Evolutionary conservation across 2,888 invertebrate species (phyloP).

Genomic region (Gymnosoma rotundatum): DNA sequence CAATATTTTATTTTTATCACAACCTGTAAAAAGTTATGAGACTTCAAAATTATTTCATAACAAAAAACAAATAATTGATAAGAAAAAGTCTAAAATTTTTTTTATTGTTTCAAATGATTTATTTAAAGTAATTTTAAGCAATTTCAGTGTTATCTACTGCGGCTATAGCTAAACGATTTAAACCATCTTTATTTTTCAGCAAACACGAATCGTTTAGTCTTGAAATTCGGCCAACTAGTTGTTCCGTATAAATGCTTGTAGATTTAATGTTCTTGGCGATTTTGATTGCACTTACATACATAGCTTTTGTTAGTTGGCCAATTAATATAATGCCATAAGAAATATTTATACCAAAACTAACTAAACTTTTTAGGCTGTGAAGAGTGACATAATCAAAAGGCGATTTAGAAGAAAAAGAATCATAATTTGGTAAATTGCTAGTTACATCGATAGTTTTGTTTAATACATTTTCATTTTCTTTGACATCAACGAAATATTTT

Average conservation of each 20-base stretch:
- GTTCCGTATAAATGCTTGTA: neutral
- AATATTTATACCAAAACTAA: too few species aligned
- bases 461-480: neutral
- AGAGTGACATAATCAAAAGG: neutral
- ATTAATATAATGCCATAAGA: too few species aligned
- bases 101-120: too few species aligned
- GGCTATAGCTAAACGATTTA: neutral
- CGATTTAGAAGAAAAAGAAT: neutral
- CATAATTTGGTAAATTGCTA: neutral
- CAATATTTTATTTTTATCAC: too few species aligned
- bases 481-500: neutral
- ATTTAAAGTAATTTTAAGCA: neutral
- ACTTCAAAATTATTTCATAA: too few species aligned
- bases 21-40: too few species aligned
- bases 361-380: neutral
- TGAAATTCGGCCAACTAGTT: neutral
- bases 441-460: neutral
- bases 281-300: neutral
- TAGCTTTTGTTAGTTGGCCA: neutral
- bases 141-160: neutral
- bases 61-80: too few species aligned
- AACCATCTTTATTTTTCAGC: neutral
- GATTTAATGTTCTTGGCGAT: neutral
- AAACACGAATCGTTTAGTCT: neutral
- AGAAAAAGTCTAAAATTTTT: too few species aligned